Evolutionary conservation across 2,797 vertebrate species (phyloP).

Genomic region (Lateolabrax maculatus): DNA sequence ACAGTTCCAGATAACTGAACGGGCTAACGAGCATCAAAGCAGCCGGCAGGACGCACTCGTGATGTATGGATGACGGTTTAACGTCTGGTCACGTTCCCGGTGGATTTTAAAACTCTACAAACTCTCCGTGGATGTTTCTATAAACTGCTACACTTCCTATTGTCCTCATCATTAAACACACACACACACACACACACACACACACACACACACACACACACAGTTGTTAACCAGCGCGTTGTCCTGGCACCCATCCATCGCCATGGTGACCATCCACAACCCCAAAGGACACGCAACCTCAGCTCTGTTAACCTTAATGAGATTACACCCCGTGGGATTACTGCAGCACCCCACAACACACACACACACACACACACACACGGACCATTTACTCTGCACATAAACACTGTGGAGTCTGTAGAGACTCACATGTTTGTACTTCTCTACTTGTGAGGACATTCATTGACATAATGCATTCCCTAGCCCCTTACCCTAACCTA

Average conservation of each 20-base stretch:
- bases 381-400: constrained; percentile 7
- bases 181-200: no score
- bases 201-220: constrained; percentile 8
- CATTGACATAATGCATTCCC: no score
- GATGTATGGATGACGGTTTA: neutral
- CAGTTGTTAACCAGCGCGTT: neutral
- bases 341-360: constrained; percentile 41
- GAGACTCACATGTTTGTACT: no score
- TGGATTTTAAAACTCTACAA: neutral
- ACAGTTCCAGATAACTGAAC: no score
- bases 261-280: constrained; percentile 55
- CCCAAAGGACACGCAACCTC: constrained; percentile 56
- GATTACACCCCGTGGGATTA: constrained; percentile 80
- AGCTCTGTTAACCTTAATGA: constrained; percentile 73
- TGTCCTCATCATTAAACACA: no score
- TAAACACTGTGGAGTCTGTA: neutral
- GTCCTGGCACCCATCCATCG: constrained; percentile 31
- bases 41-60: neutral
- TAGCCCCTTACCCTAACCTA: no score
- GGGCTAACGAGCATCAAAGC: no score
- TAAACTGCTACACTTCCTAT: no score
- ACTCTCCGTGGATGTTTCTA: no score
- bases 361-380: constrained; percentile 33
- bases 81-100: neutral
- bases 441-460: no score